These are phyloP conservation scores for Cynoglossus semilaevis DNA, from an alignment of 2,113 vertebrate species.

Conservation along the genomic window DNA sequence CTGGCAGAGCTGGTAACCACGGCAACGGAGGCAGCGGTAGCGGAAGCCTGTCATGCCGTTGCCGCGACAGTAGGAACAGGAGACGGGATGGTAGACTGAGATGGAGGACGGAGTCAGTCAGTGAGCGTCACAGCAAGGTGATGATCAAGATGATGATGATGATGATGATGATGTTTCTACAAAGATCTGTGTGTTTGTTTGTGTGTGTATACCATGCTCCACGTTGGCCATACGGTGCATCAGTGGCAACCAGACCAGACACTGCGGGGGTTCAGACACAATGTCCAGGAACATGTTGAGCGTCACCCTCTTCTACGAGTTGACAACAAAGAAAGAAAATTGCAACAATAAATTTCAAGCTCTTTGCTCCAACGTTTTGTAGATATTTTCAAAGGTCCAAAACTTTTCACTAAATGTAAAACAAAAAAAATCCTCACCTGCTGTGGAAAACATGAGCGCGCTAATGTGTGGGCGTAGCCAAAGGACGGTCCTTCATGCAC, in stretches of 20 bases:
- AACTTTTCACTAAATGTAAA: too few relatives aligned
- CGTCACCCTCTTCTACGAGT: constrained; percentile 86
- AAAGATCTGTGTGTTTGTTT: constrained; percentile 2
- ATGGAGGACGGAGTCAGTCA: neutral
- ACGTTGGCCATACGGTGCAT: constrained; percentile 92
- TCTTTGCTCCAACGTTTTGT: too few relatives aligned
- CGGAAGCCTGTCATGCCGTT: constrained; percentile 94
- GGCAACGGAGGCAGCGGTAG: constrained; percentile 96
- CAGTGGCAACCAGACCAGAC: constrained; percentile 96
- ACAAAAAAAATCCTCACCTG: constrained; percentile 82
- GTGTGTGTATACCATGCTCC: constrained; percentile 83
- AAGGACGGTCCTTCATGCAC: constrained; percentile 90
- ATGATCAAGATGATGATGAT: neutral
- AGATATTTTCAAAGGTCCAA: too few relatives aligned
- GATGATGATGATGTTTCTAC: too few relatives aligned
- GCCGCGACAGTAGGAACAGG: constrained; percentile 88
- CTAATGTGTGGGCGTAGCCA: constrained; percentile 83
- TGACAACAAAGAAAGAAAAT: constrained; percentile 5
- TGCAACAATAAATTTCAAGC: constrained; percentile 1
- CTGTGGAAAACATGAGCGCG: constrained; percentile 86
- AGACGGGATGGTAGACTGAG: constrained; percentile 88
- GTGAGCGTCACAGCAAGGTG: neutral
- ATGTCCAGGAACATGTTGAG: constrained; percentile 93
- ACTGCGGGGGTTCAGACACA: constrained; percentile 87
- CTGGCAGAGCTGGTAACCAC: constrained; percentile 95